These are phyloP conservation scores for Crotalus tigris DNA, from an alignment of 2,113 vertebrate species.

Conservation along the genomic window DNA sequence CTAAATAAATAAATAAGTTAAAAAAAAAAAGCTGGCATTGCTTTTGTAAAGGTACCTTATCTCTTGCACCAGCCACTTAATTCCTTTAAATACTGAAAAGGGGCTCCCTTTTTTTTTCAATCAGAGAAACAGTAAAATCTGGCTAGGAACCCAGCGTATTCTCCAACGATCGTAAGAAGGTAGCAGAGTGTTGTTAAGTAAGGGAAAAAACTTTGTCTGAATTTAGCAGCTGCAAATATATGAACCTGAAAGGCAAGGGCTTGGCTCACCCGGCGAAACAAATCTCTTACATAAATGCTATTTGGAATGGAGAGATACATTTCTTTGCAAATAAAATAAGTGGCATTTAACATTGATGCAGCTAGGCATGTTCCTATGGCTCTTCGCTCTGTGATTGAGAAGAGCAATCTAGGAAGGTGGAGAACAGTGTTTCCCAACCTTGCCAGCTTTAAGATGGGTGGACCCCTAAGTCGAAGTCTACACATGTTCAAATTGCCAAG, in stretches of 20 bases:
- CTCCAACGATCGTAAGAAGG: neutral
- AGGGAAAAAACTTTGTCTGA: conserved; percentile 13
- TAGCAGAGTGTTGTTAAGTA: conserved; percentile 9
- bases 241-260: neutral
- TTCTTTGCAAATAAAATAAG: neutral
- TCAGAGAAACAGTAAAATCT: conserved; percentile 28
- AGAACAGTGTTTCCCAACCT: neutral
- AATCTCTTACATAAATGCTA: neutral
- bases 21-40: neutral
- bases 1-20: neutral
- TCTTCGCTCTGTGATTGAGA: neutral
- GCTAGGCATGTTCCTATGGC: neutral
- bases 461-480: neutral
- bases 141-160: conserved; percentile 1
- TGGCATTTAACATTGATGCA: neutral
- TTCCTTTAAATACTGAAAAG: conserved; percentile 46
- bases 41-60: conserved; percentile 35
- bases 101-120: conserved; percentile 2
- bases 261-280: neutral
- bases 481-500: too few relatives aligned
- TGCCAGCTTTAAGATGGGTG: neutral
- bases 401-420: neutral
- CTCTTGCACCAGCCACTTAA: conserved; percentile 34
- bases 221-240: neutral
- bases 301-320: neutral